These are phyloP conservation scores for Babylonia areolata DNA, from an alignment of 1,140 invertebrate genomes.

Conservation along the genomic window DNA sequence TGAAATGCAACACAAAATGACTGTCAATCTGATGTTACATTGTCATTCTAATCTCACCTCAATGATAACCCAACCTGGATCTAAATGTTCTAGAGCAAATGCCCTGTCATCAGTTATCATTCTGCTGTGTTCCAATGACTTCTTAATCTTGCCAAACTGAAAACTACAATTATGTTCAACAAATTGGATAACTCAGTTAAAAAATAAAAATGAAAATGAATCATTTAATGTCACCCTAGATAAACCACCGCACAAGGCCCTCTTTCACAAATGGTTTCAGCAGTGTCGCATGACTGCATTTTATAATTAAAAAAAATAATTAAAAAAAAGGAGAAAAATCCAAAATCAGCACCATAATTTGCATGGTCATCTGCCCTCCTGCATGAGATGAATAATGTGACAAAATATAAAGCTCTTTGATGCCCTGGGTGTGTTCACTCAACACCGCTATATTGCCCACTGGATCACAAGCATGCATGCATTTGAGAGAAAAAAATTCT, in stretches of 20 bases:
- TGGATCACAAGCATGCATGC: background rate
- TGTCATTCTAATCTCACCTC: too few species aligned
- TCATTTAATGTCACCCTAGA: background rate
- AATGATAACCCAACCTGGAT: too few species aligned
- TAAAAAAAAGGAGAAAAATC: background rate
- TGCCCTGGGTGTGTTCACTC: background rate
- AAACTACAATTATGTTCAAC: too few species aligned
- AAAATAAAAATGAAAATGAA: too few species aligned
- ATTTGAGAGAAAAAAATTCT: background rate
- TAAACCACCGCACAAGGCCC: background rate
- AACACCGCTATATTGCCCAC: background rate
- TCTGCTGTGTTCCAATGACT: too few species aligned
- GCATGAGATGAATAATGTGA: background rate
- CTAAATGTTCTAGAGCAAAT: too few species aligned
- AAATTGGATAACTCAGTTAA: too few species aligned
- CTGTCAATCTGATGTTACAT: too few species aligned
- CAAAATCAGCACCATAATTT: slow-evolving; percentile 22
- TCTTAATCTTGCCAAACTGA: too few species aligned
- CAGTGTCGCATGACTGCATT: background rate
- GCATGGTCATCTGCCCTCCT: background rate
- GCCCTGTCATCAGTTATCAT: too few species aligned
- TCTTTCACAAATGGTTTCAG: background rate
- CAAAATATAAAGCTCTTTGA: background rate
- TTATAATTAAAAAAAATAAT: background rate
- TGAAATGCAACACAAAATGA: too few species aligned